These are phyloP conservation scores for Amblyopsis hoosieri DNA, from an alignment of 2,797 vertebrate species.

Conservation along the genomic window DNA sequence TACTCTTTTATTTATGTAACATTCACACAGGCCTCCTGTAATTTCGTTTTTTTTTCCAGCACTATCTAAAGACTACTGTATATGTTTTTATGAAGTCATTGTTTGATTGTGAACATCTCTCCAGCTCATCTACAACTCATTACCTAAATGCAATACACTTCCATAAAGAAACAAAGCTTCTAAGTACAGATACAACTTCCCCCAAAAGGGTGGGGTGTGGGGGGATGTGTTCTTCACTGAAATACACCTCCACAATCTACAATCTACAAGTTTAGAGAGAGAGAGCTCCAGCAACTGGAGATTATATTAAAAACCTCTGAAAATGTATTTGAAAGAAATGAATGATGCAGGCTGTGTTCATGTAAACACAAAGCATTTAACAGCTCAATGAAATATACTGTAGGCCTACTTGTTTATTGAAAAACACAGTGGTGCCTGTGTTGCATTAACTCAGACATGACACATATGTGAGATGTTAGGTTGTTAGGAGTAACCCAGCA, in stretches of 20 bases:
- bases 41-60: neutral
- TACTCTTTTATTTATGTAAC: too few species aligned
- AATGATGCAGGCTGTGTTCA: too few species aligned
- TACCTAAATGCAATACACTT: constrained; percentile 10
- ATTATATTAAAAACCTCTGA: too few species aligned
- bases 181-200: constrained; percentile 1
- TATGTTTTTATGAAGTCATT: constrained; percentile 17
- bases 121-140: constrained; percentile 11
- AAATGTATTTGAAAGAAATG: too few species aligned
- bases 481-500: neutral
- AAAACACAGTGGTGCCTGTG: constrained; percentile 34
- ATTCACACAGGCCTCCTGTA: neutral
- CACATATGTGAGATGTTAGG: constrained; percentile 21
- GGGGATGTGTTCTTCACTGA: neutral
- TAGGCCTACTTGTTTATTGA: neutral
- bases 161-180: constrained; percentile 16
- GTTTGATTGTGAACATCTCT: constrained; percentile 19
- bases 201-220: neutral
- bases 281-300: too few species aligned
- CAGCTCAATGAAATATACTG: neutral
- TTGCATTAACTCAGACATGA: constrained; percentile 49
- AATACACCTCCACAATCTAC: constrained; percentile 2
- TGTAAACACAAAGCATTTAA: neutral
- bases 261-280: too few species aligned
- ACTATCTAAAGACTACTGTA: neutral